Percentiles rank a stretch among this genome's conserved stretches.
phyloP scores from a whole-genome alignment of 2,888 invertebrate genomes.

The Nomada fabriciana region DNA sequence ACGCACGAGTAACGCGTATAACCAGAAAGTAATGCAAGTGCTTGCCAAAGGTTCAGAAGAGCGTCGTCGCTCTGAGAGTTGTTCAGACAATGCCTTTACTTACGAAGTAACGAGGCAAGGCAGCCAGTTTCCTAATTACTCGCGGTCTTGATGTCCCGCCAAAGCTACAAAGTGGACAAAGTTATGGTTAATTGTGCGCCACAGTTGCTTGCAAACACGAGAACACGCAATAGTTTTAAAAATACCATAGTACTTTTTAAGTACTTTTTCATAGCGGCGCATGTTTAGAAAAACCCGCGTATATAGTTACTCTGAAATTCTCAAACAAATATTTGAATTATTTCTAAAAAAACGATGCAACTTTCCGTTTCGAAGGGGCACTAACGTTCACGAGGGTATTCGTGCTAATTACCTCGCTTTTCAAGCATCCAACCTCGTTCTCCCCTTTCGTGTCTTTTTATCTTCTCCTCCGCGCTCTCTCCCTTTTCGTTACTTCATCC shows the following conservation, averaged over 20 bases:
- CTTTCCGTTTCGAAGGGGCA: constrained; percentile 53
- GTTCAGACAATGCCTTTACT: constrained; percentile 51
- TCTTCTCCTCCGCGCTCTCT: background rate
- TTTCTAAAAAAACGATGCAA: constrained; percentile 8
- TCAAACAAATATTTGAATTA: too few relatives aligned
- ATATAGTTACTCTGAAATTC: too few relatives aligned
- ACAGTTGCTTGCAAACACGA: background rate
- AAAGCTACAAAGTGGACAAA: background rate
- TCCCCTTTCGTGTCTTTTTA: constrained; percentile 10
- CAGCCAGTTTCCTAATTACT: constrained; percentile 58
- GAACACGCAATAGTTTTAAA: background rate
- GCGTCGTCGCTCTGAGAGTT: constrained; percentile 35
- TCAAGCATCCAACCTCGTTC: constrained; percentile 33
- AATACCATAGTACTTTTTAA: background rate
- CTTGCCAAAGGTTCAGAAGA: constrained; percentile 24
- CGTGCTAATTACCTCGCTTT: constrained; percentile 69
- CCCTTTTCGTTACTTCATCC: constrained; percentile 11
- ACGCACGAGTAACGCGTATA: background rate
- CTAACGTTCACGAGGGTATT: constrained; percentile 57
- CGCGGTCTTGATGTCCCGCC: constrained; percentile 23
- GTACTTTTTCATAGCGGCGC: background rate
- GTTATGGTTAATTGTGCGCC: background rate
- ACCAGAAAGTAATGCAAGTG: constrained; percentile 19
- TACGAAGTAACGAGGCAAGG: constrained; percentile 43
- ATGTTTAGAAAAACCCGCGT: too few relatives aligned